Evolutionary conservation across 37 sponge, comb jelly and placozoan species (phyloP).

Genomic region (Cliona cf. orientalis): DNA sequence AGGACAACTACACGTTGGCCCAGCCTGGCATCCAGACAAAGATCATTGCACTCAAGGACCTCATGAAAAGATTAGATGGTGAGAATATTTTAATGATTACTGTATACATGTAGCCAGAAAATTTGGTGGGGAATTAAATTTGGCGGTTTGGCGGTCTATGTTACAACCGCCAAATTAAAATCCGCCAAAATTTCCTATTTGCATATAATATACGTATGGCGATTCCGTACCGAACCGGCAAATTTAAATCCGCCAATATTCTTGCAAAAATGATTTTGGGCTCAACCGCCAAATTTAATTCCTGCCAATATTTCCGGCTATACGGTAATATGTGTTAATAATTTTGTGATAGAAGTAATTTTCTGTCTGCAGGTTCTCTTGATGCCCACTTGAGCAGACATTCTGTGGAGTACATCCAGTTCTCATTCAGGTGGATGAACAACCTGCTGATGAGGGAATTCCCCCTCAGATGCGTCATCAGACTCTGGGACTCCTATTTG

Average conservation of each 20-base stretch:
- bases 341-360: neutral
- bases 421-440: slow-evolving; percentile 95
- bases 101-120: too few species aligned
- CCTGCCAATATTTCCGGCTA: too few species aligned
- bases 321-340: neutral
- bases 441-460: slow-evolving; percentile 95
- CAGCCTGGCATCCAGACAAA: slow-evolving; percentile 96
- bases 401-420: slow-evolving; percentile 63
- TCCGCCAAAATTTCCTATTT: too few species aligned
- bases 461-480: slow-evolving; percentile 80
- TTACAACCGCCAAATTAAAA: too few species aligned
- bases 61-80: slow-evolving; percentile 80
- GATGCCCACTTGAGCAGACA: slow-evolving; percentile 43
- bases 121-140: neutral
- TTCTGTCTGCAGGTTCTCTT: slow-evolving; percentile 20
- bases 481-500: slow-evolving; percentile 97
- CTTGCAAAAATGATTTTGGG: too few species aligned
- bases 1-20: slow-evolving; percentile 95
- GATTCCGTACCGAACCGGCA: too few species aligned
- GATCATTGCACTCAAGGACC: slow-evolving; percentile 74
- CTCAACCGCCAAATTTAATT: too few species aligned
- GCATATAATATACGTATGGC: too few species aligned
- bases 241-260: too few species aligned
- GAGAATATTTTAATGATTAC: neutral
- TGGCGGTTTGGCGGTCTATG: too few species aligned